Evolutionary conservation across 92 coral and sea anemone genomes (phyloP), one percentile per base, ranked within the genome.

Genomic region (Porites divaricata): DNA sequence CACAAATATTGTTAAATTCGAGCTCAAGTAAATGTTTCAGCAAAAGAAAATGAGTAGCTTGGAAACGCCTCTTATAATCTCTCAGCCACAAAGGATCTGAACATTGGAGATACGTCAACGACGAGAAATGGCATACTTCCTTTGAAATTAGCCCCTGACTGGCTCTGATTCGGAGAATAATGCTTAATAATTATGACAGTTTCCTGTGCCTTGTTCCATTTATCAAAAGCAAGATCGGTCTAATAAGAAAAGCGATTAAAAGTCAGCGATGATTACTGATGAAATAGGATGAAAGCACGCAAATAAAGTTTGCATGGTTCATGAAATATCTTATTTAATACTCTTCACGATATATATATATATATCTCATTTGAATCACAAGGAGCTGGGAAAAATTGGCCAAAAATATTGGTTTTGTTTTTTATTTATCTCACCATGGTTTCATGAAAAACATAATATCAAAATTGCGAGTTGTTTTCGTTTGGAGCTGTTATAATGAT

Each of bases 321-420:
- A 57, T 45, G 8, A 17, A 26, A 23, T 73, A 25, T 20, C n/a
- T 78, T 69, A 35, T 35, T 35, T 35, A 35, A 35, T 22, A 41
- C 24, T 23, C 63, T 80, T 8, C 35, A 52, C 58, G 25, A 80
- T 11, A 58, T 19, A 19, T 6, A 8, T n/a, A n/a, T n/a, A n/a
- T 35, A 28, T 15, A 68, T n/a, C 63, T 52, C 85, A 68, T 69
- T 68, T 56, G 6, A 80, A 56, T 69, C 61, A 66, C 67, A 69
- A 80, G 76, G n/a, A 26, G 67, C 10, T 1, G 6, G 67, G 14
- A 6, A 69, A 79, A 69, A 67, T 56, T 17, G 20, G 68, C 45
- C 52, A 6, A 4, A 25, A 57, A 70, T 80, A 80, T 80, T 70
- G 76, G 56, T 66, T 35, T 25, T 80, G 85, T 80, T 80, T 80